phyloP scores from a whole-genome alignment of 2,113 vertebrate genomes.

The Callocephalon fimbriatum region DNA sequence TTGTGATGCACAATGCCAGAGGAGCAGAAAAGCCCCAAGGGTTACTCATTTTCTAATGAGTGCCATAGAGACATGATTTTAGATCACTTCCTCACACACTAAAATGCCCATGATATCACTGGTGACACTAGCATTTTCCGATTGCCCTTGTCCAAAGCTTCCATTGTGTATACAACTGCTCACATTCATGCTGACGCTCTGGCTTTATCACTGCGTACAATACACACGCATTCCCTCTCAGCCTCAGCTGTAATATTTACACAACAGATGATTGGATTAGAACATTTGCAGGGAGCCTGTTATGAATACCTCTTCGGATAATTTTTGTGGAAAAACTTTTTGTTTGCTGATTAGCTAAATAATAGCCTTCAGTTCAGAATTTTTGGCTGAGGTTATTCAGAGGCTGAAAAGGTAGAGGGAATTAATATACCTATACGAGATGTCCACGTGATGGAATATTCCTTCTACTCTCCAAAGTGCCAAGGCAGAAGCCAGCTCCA shows the following conservation, averaged over 20 bases:
- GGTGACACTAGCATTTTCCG: not conserved
- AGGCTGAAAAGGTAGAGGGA: not conserved
- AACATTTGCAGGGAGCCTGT: not conserved
- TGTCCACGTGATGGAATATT: not conserved
- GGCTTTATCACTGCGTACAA: not conserved
- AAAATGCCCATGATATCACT: fast-evolving
- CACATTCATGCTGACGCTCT: fast-evolving
- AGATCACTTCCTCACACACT: not conserved
- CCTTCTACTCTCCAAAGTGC: not conserved
- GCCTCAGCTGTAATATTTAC: conserved; percentile 43
- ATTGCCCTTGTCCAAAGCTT: not conserved
- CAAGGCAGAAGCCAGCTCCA: not conserved
- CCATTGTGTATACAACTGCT: fast-evolving
- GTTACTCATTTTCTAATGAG: not conserved
- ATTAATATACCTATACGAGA: not conserved
- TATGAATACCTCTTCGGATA: conserved; percentile 32
- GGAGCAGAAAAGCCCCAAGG: not conserved
- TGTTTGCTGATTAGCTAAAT: not conserved
- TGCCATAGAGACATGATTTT: not conserved
- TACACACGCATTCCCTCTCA: not conserved
- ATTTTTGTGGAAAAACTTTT: conserved; percentile 37
- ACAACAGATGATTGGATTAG: conserved; percentile 56
- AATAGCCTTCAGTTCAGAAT: not conserved
- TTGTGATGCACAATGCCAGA: not conserved
- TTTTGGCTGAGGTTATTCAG: not conserved